Base-by-base conservation (phyloP, 2,888 invertebrate genomes). In the Gandaritis pyraliata region DNA sequence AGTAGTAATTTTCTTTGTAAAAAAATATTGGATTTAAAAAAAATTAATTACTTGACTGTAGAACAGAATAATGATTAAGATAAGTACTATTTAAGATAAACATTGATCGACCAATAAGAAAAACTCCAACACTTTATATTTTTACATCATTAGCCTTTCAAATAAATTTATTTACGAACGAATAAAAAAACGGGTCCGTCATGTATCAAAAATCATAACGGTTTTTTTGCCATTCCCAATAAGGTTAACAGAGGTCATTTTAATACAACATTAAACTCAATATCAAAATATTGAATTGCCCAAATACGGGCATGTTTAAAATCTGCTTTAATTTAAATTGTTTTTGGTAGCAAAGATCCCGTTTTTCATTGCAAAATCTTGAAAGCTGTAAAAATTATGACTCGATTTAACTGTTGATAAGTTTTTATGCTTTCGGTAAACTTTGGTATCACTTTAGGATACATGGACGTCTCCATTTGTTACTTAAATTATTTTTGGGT, bases 181-280 rank as follows among this genome's bases (percentile, higher is more conserved):
- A 47, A 38, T 18, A 23, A 29, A 48, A 30, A 55, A 55, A 55
- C 55, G 18, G 56, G 63, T 56, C 52, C 39, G 55, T 47, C 38
- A 51, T 38, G 51, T 61, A 55, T 50, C 45, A 61, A 56, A 54
- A 48, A 53, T 51, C 58, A 61, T 71, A 71, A 73, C 72, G 67
- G 73, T 69, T 55, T 52, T 41, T 45, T 65, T 55, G 65, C 72
- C 55, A 71, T 70, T 56, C 66, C 65, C 71, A 75, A 77, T 76
- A 75, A 75, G 75, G 75, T 80, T 72, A 75, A 73, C 68, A 69
- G 76, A 78, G 77, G 77, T 78, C 73, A 71, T 62, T 65, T 60
- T 61, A 69, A 72, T 74, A 71, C 64, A 54, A 68, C 69, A 69
- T 72, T 73, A 74, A 77, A 61, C 57, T 65, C 46, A 66, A 69